Conservation (phyloP, 1,140 invertebrate genomes). For the Trissolcus basalis region DNA sequence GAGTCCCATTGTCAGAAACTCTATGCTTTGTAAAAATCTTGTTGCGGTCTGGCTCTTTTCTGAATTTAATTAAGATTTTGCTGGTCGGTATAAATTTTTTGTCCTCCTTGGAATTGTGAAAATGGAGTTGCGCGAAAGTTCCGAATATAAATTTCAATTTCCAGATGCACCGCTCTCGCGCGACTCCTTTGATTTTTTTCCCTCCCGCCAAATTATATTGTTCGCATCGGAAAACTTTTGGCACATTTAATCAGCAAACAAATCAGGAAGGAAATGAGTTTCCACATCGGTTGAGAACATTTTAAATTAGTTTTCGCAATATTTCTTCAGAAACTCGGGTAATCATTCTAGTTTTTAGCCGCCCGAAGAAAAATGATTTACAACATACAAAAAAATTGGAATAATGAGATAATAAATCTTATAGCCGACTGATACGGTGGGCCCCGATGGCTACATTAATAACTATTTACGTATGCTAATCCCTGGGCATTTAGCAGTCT, state of each 20-base stretch:
- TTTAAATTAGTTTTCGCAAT: conserved; percentile 2
- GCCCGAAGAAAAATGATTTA: no score
- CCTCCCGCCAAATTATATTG: background rate
- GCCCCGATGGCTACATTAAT: conserved; percentile 39
- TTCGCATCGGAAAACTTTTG: conserved; percentile 44
- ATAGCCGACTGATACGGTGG: background rate
- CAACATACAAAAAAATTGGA: no score
- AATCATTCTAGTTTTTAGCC: background rate
- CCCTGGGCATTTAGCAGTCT: conserved; percentile 26
- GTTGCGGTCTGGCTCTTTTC: background rate
- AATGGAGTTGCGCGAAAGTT: conserved; percentile 7
- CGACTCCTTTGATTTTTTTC: conserved; percentile 1
- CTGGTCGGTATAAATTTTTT: conserved; percentile 1
- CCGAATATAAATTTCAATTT: conserved; percentile 36
- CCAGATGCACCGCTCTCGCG: background rate
- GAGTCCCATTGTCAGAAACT: no score
- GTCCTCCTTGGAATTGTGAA: background rate
- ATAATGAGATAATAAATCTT: background rate
- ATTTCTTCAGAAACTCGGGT: background rate
- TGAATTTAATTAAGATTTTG: background rate
- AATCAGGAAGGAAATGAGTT: conserved; percentile 12
- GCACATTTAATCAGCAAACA: conserved; percentile 30
- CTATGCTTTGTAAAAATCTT: no score
- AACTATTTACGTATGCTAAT: conserved; percentile 53
- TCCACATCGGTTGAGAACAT: no score